Evolutionary conservation across 2,797 vertebrate genomes (phyloP).

Genomic region (Carapus acus): DNA sequence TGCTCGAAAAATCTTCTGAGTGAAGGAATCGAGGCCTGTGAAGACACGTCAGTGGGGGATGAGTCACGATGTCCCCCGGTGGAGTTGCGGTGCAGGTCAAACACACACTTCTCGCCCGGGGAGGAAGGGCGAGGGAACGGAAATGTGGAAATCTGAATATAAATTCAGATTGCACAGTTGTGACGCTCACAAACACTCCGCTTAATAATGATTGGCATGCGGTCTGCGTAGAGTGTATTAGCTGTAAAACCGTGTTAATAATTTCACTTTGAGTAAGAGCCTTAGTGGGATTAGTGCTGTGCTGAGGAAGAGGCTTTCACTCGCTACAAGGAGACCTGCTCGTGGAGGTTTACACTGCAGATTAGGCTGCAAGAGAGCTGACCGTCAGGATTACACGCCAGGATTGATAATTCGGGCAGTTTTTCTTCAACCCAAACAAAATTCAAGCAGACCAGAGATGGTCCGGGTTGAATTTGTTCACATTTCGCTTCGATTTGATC

Average conservation of each 20-base stretch:
- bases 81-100: slow-evolving; percentile 38
- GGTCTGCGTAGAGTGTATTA: slow-evolving; percentile 40
- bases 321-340: slow-evolving; percentile 60
- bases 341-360: slow-evolving; percentile 66
- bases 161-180: not conserved
- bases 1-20: not conserved
- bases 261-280: slow-evolving; percentile 72
- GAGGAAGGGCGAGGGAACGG: not conserved
- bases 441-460: slow-evolving; percentile 16
- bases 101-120: slow-evolving; percentile 32
- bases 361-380: slow-evolving; percentile 64
- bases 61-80: slow-evolving; percentile 56
- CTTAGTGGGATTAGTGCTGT: slow-evolving; percentile 73
- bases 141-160: slow-evolving; percentile 3
- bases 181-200: slow-evolving; percentile 7
- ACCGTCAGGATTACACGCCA: slow-evolving; percentile 63
- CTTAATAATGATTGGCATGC: slow-evolving; percentile 59
- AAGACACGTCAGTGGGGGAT: slow-evolving; percentile 18
- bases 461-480: slow-evolving; percentile 4
- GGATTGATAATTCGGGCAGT: slow-evolving; percentile 45
- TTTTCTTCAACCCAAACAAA: slow-evolving; percentile 13
- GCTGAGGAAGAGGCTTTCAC: slow-evolving; percentile 64
- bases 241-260: slow-evolving; percentile 61
- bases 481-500: not conserved
- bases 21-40: slow-evolving; percentile 1